Evolutionary conservation across 2,797 vertebrate genomes (phyloP).

Genomic region (Octomys mimax): DNA sequence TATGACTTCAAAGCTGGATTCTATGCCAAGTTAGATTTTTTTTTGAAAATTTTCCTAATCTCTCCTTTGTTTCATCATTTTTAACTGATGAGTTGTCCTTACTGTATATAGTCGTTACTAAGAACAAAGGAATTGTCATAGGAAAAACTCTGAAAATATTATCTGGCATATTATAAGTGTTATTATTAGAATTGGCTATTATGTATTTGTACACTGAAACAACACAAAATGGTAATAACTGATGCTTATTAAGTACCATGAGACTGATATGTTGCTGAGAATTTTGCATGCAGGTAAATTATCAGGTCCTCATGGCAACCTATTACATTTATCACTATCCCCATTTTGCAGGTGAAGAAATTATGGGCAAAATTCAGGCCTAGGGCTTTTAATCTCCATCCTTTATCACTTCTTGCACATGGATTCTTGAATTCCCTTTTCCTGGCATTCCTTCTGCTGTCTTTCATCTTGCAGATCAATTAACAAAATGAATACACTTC

Average conservation of each 20-base stretch:
- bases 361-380: background rate
- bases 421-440: conserved; percentile 7
- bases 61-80: conserved; percentile 24
- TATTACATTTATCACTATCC: background rate
- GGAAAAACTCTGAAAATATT: conserved; percentile 18
- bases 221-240: background rate
- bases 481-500: conserved; percentile 41
- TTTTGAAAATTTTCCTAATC: background rate
- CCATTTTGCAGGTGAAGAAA: background rate
- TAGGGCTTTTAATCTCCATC: background rate
- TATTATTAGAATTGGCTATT: background rate
- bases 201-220: background rate
- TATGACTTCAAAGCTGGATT: background rate
- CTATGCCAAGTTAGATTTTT: background rate
- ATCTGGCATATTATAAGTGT: background rate
- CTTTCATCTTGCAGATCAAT: background rate
- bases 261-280: background rate
- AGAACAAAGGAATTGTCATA: background rate
- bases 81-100: background rate
- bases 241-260: background rate
- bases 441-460: background rate
- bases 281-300: background rate
- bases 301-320: background rate
- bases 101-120: background rate
- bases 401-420: background rate